A percentile compares a stretch with the other conserved stretches of the same genome.
phyloP scores from a whole-genome alignment of 2,113 vertebrate species.

The Morone saxatilis region DNA sequence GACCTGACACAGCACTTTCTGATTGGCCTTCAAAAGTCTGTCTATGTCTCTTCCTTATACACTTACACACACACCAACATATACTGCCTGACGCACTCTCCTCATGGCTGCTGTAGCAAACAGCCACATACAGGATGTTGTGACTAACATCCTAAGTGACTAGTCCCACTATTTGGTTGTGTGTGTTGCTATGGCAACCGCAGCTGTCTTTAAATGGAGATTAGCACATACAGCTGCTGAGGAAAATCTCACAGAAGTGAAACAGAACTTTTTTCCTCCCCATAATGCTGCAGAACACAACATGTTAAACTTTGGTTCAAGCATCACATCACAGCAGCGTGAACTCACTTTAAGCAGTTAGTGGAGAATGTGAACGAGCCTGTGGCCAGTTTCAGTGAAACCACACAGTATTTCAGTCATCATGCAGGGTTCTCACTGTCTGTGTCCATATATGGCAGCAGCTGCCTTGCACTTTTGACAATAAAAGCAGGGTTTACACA shows the following conservation, averaged over 20 bases:
- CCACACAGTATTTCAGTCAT: constrained; percentile 9
- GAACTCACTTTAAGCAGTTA: background rate
- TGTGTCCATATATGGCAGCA: constrained; percentile 60
- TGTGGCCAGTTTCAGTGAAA: background rate
- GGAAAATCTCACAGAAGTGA: background rate
- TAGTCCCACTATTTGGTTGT: constrained; percentile 41
- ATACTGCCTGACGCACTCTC: background rate
- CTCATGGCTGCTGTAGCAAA: background rate
- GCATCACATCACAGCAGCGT: background rate
- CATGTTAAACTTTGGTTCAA: background rate
- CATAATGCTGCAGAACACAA: background rate
- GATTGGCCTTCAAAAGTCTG: constrained; percentile 13
- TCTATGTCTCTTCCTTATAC: background rate
- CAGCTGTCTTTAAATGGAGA: constrained; percentile 25
- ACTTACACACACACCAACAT: background rate
- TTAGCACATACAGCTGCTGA: constrained; percentile 5
- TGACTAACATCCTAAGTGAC: constrained; percentile 49
- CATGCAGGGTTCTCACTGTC: constrained; percentile 7
- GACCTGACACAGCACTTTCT: constrained; percentile 11
- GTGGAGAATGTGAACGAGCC: background rate
- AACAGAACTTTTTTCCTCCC: background rate
- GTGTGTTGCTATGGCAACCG: constrained; percentile 63
- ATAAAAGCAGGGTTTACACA: background rate
- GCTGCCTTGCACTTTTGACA: background rate
- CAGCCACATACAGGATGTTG: constrained; percentile 19